A percentile compares a stretch with the other conserved stretches of the same genome.
phyloP scores from a whole-genome alignment of 2,888 invertebrate genomes.

The Eupithecia inturbata region DNA sequence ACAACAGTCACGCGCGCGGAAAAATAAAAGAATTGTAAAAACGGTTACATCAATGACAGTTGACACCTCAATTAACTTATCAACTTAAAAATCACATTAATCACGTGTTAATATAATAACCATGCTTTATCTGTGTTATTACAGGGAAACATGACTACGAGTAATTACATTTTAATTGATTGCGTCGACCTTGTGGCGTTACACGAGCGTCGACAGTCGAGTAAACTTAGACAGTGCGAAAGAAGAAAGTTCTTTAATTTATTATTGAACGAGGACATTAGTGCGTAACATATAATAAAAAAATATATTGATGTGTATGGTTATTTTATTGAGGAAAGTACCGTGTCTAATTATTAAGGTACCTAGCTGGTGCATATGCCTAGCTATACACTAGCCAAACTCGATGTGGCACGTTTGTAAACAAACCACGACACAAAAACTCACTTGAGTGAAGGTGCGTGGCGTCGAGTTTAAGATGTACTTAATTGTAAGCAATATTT shows the following conservation, averaged over 20 bases:
- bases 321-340: too few species aligned
- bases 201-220: conserved; percentile 31
- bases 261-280: neutral
- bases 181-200: conserved; percentile 50
- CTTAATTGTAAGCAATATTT: too few species aligned
- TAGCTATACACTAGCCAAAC: too few species aligned
- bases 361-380: too few species aligned
- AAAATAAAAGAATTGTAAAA: neutral
- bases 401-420: too few species aligned
- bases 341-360: too few species aligned
- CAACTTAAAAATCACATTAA: conserved; percentile 37
- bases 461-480: too few species aligned
- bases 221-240: neutral
- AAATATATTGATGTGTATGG: too few species aligned
- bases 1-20: neutral
- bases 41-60: conserved; percentile 17
- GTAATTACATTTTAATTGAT: conserved; percentile 52
- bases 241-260: conserved; percentile 18
- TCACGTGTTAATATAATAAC: conserved; percentile 43
- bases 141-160: conserved; percentile 42
- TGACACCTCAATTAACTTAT: conserved; percentile 32
- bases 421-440: too few species aligned
- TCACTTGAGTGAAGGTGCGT: too few species aligned
- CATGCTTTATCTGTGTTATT: conserved; percentile 38
- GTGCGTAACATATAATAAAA: too few species aligned